Base-by-base conservation (phyloP, 2,797 vertebrate genomes). In the Anabacerthia variegaticeps region DNA sequence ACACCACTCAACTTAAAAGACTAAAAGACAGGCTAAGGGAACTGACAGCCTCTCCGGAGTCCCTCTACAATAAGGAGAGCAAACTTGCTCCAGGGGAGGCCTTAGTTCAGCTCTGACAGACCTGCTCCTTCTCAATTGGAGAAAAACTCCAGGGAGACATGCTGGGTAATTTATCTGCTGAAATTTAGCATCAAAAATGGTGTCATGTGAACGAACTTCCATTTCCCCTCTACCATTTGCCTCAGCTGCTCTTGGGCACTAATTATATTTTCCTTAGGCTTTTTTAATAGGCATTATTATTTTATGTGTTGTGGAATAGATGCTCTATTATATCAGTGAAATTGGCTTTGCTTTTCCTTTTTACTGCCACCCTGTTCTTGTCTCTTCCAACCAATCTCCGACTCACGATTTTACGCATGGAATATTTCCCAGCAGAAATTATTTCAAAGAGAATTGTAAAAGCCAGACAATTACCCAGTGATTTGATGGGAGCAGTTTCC, bases 1-100 rank as follows among this genome's bases (percentile, higher is more conserved):
- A 95, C 61, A 93, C 62, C 52, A 59, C 82, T 65, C 85, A 72
- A 49, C 44, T 93, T 88, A 86, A 93, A 92, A 71, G 79, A 82
- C 48, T 55, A 48, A 90, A 90, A 65, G 90, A 72, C 3, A 0
- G 43, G 76, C 48, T 78, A n/a, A 86, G 92, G n/a, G 83, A 84
- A 91, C 76, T 69, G 79, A 88, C 66, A 61, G 66, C 62, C 83
- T 72, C 77, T 58, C 89, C 30, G 21, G 69, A 55, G 69, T 76
- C 37, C 58, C 30, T 62, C 36, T 61, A 89, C 69, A 92, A 95
- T 15, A 76, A 83, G 15, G 65, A 93, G 59, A 82, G 72, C 1
- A 52, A 66, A 73, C 63, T n/a, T 56, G 68, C 79, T 85, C 20
- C 1, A 0, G 23, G 27, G 54, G 19, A 37, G 66, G 54, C 0